Evolutionary conservation across 2,113 vertebrate genomes (phyloP).

Genomic region (Passerina amoena): DNA sequence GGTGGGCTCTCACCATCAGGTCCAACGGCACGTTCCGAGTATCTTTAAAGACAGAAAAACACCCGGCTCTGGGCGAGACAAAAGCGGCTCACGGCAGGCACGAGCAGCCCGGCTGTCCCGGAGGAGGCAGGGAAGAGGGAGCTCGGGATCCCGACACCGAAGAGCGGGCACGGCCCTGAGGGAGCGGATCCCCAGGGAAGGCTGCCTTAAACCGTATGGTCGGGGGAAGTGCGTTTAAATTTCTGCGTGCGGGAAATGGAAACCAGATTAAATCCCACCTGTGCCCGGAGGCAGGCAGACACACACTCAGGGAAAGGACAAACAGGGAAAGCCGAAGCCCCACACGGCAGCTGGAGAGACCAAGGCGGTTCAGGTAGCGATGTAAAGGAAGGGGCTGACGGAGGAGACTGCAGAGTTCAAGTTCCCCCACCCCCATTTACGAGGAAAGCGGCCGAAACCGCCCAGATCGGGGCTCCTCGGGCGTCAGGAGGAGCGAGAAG

Average conservation of each 20-base stretch:
- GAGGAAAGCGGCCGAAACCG: background rate
- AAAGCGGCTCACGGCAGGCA: background rate
- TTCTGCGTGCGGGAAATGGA: background rate
- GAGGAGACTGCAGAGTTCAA: background rate
- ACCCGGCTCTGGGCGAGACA: background rate
- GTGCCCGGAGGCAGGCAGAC: background rate
- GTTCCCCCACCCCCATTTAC: background rate
- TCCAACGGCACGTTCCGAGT: background rate
- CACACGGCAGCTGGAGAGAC: background rate
- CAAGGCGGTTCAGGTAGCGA: background rate
- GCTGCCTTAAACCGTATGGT: background rate
- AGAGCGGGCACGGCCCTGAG: background rate
- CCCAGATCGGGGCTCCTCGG: background rate
- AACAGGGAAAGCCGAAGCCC: background rate
- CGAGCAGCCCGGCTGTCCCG: background rate
- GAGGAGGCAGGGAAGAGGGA: background rate
- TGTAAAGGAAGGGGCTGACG: background rate
- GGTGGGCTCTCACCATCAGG: background rate
- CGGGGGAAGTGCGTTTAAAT: background rate
- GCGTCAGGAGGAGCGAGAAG: background rate
- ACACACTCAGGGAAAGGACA: background rate
- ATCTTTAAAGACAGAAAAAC: background rate
- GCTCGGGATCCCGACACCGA: background rate
- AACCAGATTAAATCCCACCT: background rate
- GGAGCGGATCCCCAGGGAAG: background rate